Conservation (phyloP, 2,888 invertebrate species). For the Perizoma affinitatum region DNA sequence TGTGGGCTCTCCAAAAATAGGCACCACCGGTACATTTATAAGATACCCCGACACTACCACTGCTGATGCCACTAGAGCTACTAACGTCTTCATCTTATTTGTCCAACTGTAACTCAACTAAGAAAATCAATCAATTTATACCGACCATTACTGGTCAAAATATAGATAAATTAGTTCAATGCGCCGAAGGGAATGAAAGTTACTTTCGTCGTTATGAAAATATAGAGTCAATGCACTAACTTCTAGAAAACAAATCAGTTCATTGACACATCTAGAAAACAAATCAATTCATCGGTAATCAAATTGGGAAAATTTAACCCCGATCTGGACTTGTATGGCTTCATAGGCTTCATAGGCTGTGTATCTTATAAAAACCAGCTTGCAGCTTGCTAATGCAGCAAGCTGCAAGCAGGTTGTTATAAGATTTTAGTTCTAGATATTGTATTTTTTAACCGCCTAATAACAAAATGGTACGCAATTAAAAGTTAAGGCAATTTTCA, state of each 20-base stretch:
- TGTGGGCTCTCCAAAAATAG: conserved; percentile 33
- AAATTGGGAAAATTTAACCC: too few species aligned
- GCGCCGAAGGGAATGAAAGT: conserved; percentile 44
- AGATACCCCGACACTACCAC: conserved; percentile 57
- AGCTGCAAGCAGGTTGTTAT: too few species aligned
- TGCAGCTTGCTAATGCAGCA: too few species aligned
- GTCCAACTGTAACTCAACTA: conserved; percentile 27
- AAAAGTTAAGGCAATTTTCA: too few species aligned
- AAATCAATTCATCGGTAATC: background rate
- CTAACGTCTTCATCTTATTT: conserved; percentile 63
- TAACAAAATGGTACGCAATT: too few species aligned
- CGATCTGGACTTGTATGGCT: too few species aligned
- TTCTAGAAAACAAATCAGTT: conserved; percentile 7
- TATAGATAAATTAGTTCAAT: conserved; percentile 63
- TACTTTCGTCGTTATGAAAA: conserved; percentile 11
- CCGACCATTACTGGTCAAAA: conserved; percentile 39
- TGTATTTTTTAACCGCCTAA: too few species aligned
- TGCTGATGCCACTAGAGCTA: conserved; percentile 47
- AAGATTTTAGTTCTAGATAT: too few species aligned
- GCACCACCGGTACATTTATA: conserved; percentile 62
- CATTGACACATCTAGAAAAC: conserved; percentile 8
- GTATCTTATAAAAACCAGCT: too few species aligned
- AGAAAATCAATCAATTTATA: conserved; percentile 44
- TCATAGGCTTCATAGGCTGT: too few species aligned
- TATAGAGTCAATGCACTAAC: conserved; percentile 18